Base-by-base conservation (phyloP, 2,888 invertebrate genomes). In the Diabrotica balteata region DNA sequence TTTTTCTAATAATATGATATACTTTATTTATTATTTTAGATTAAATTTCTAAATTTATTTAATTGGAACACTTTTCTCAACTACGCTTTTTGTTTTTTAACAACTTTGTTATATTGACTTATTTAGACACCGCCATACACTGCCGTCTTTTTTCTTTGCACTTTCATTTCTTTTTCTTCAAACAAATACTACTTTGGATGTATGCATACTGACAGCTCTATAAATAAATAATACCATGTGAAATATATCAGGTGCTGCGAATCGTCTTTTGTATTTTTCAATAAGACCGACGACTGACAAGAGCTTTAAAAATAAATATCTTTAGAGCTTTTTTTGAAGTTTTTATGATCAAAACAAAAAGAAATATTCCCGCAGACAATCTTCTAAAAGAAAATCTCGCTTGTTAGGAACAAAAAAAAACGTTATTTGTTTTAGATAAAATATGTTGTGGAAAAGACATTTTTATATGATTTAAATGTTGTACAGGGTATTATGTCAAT, bases 241-340 rank as follows among this genome's bases (percentile, higher is more conserved):
- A 54, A 54, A 43, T 9, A 54, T 43, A 54, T 54, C 54, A 54
- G 54, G 54, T 54, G 54, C 42, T 11, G 7, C 7, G 9, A 54
- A 54, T 54, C 43, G 53, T 7, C 11, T 54, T 54, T 32, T 32
- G 32, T 32, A 32, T 32, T 32, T 32, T 32, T 54, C 43, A 43
- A 53, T 53, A 9, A n/a, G 43, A 53, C 54, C 7, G 43, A 43
- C 42, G n/a, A 57, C 57, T 22, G 45, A 46, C 44, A 10, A 45
- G 9, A 57, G 57, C 57, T 57, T 57, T 42, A 47, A 59, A 32
- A 59, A 59, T 47, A 22, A 49, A 59, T 32, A 32, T 32, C 58
- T 58, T 46, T 58, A 32, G 7, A 57, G 45, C 17, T 45, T 10
- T 17, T 45, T 57, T 57, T 57, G 57, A 58, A 59, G 49, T 59